Evolutionary conservation across 2,888 invertebrate genomes (phyloP).

Genomic region (Podotricha telesiphe): DNA sequence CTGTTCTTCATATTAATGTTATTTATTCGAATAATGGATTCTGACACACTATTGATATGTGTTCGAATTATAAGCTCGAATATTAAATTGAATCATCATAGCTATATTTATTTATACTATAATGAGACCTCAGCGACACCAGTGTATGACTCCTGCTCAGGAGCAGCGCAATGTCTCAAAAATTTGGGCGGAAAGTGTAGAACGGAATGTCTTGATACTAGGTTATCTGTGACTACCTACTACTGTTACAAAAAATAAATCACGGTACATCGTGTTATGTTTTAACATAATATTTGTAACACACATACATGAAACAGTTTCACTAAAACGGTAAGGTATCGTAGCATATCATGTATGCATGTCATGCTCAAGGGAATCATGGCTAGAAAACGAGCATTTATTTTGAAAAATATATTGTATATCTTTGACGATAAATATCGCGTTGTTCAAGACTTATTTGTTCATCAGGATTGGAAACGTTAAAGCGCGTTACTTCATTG

Average conservation of each 20-base stretch:
- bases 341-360: not conserved
- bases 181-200: too few species aligned
- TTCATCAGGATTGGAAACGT: conserved; percentile 30
- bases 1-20: not conserved
- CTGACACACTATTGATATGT: too few species aligned
- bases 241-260: not conserved
- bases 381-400: conserved; percentile 26
- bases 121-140: too few species aligned
- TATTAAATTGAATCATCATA: too few species aligned
- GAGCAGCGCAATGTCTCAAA: too few species aligned
- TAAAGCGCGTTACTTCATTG: conserved; percentile 31
- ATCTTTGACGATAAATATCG: conserved; percentile 31
- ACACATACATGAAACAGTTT: not conserved
- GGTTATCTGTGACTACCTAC: too few species aligned
- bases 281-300: not conserved
- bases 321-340: not conserved
- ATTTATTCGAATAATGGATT: not conserved
- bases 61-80: too few species aligned
- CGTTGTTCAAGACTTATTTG: conserved; percentile 33
- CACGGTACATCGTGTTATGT: not conserved
- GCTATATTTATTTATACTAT: too few species aligned
- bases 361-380: conserved; percentile 19
- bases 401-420: conserved; percentile 31
- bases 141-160: too few species aligned
- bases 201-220: too few species aligned